Conservation (phyloP, 2,797 vertebrate species). For the Anomalospiza imberbis region DNA sequence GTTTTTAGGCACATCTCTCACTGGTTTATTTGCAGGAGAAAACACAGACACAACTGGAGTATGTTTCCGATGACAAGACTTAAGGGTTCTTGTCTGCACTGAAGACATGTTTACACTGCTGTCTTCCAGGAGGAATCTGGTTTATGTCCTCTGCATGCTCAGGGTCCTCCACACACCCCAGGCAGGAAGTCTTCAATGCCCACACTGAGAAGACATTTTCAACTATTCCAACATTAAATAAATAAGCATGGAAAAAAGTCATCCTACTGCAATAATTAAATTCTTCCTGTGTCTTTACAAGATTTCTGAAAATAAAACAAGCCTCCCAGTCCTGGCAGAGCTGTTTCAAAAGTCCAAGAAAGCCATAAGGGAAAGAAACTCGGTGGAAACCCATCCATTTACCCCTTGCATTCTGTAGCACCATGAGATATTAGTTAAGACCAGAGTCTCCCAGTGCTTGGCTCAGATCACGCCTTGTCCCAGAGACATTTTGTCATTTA, state of each 20-base stretch:
- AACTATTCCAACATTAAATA: conserved; percentile 40
- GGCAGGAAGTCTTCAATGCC: conserved; percentile 64
- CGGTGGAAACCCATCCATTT: not conserved
- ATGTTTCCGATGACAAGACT: conserved; percentile 51
- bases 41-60: conserved; percentile 39
- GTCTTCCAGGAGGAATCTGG: conserved; percentile 61
- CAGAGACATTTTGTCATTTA: not conserved
- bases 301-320: not conserved
- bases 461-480: not conserved
- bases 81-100: conserved; percentile 57
- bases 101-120: conserved; percentile 57
- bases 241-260: not conserved
- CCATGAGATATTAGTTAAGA: not conserved
- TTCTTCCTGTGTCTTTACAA: conserved; percentile 40
- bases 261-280: conserved; percentile 26
- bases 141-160: conserved; percentile 60
- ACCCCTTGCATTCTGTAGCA: not conserved
- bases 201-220: conserved; percentile 39
- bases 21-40: conserved; percentile 64
- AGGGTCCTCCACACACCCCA: conserved; percentile 23
- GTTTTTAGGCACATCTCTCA: conserved; percentile 2
- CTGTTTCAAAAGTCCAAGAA: not conserved
- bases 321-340: not conserved
- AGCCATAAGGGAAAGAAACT: not conserved
- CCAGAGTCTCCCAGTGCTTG: not conserved